These are phyloP conservation scores for Spondyliosoma cantharus DNA, from an alignment of 2,797 vertebrate genomes.

Conservation along the genomic window DNA sequence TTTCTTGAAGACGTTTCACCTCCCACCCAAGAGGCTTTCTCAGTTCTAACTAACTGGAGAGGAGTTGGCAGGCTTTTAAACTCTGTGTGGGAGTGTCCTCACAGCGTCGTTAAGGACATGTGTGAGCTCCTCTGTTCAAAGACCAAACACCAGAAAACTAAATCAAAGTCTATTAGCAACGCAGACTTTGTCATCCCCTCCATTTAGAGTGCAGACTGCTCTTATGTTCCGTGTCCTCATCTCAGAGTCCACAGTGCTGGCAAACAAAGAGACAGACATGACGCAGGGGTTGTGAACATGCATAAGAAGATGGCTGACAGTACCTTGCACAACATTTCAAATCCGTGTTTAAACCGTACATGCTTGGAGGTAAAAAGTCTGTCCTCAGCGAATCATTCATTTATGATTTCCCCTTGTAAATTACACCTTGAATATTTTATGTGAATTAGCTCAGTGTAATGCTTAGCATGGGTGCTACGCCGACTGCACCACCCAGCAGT, in stretches of 20 bases:
- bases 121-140: too few species aligned
- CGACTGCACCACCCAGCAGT: neutral
- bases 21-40: too few species aligned
- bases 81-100: too few species aligned
- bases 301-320: neutral
- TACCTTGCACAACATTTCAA: neutral
- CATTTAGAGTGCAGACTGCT: neutral
- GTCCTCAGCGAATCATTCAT: conserved; percentile 7
- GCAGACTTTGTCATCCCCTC: neutral
- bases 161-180: too few species aligned
- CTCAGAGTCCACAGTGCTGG: neutral
- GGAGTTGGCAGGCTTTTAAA: too few species aligned
- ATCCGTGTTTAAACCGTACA: neutral
- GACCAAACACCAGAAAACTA: too few species aligned
- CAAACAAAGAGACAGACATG: neutral
- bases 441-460: neutral
- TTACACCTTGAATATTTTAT: conserved; percentile 32
- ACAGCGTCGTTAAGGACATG: too few species aligned
- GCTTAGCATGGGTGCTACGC: neutral
- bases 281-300: neutral
- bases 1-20: too few species aligned
- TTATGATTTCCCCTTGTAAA: conserved; percentile 7
- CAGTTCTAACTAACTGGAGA: too few species aligned
- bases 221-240: neutral
- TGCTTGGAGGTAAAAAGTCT: neutral